These are phyloP conservation scores for Nematostella vectensis DNA, from an alignment of 92 coral and sea anemone species.

Conservation along the genomic window DNA sequence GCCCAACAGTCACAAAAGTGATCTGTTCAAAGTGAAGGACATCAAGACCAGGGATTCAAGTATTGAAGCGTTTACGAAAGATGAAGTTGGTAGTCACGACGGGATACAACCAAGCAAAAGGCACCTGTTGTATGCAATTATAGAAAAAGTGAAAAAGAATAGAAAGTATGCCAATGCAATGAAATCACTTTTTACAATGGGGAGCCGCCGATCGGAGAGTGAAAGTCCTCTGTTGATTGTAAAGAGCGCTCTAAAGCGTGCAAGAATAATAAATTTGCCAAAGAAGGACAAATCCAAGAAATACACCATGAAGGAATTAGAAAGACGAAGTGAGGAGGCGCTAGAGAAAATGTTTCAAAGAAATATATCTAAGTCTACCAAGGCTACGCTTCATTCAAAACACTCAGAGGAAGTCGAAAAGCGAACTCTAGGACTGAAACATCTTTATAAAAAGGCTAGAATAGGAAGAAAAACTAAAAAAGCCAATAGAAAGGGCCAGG, in stretches of 20 bases:
- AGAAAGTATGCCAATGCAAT: constrained; percentile 21
- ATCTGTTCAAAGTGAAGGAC: constrained; percentile 22
- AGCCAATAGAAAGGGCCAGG: not conserved
- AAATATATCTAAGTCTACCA: constrained; percentile 1
- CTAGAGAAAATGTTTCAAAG: constrained; percentile 11
- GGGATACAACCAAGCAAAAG: constrained; percentile 11
- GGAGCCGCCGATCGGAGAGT: constrained; percentile 8
- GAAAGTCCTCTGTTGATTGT: not conserved
- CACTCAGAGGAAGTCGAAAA: not conserved
- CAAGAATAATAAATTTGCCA: constrained; percentile 7
- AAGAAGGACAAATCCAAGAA: constrained; percentile 8
- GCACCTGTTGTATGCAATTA: constrained; percentile 28
- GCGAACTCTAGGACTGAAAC: too few relatives aligned
- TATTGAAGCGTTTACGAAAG: constrained; percentile 13
- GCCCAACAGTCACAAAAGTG: constrained; percentile 24
- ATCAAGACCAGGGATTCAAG: constrained; percentile 13
- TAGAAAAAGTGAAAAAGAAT: constrained; percentile 26
- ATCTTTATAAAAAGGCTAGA: not conserved
- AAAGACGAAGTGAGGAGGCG: constrained; percentile 9
- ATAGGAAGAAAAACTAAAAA: not conserved
- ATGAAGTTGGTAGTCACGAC: constrained; percentile 1
- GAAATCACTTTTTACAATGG: constrained; percentile 17
- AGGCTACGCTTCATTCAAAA: not conserved
- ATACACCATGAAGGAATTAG: constrained; percentile 12
- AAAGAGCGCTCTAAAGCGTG: not conserved